Conservation (phyloP, 2,113 vertebrate genomes). For the Cynoglossus semilaevis region DNA sequence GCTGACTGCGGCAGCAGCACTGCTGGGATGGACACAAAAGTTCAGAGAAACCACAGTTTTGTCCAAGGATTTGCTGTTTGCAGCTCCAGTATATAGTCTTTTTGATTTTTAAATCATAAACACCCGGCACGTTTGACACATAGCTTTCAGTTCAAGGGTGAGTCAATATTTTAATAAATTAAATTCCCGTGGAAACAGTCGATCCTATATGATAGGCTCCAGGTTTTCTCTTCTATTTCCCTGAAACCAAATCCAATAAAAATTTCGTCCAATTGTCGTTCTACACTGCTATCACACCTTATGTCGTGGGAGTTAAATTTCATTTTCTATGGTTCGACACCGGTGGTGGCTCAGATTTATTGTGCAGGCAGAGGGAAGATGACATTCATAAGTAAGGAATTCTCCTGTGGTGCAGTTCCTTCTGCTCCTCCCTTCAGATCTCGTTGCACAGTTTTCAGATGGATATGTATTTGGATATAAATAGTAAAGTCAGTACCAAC, state of each 20-base stretch:
- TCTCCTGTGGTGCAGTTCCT: slow-evolving; percentile 16
- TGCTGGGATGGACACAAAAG: slow-evolving; percentile 34
- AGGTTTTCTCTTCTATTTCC: slow-evolving; percentile 16
- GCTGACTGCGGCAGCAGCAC: slow-evolving; percentile 17
- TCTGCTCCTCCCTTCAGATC: slow-evolving; percentile 13
- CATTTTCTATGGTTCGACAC: slow-evolving; percentile 28
- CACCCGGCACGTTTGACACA: not conserved
- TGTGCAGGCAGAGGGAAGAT: slow-evolving; percentile 26
- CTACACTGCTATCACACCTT: slow-evolving; percentile 21
- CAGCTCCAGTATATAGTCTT: slow-evolving; percentile 51
- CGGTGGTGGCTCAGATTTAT: slow-evolving; percentile 17
- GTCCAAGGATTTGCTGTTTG: slow-evolving; percentile 46
- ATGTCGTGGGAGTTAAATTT: slow-evolving; percentile 43
- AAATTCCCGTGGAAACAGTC: slow-evolving; percentile 1
- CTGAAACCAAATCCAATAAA: slow-evolving; percentile 26
- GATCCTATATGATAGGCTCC: not conserved
- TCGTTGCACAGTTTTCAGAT: not conserved
- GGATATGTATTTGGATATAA: not conserved
- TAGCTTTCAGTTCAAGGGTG: not conserved
- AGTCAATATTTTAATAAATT: not conserved
- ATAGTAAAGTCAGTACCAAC: slow-evolving; percentile 17
- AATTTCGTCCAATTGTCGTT: slow-evolving; percentile 26
- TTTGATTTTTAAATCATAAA: no score
- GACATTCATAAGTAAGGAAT: slow-evolving; percentile 33
- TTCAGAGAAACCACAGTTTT: slow-evolving; percentile 33